phyloP scores from a whole-genome alignment of 2,888 invertebrate species.

The Tetranychus piercei region DNA sequence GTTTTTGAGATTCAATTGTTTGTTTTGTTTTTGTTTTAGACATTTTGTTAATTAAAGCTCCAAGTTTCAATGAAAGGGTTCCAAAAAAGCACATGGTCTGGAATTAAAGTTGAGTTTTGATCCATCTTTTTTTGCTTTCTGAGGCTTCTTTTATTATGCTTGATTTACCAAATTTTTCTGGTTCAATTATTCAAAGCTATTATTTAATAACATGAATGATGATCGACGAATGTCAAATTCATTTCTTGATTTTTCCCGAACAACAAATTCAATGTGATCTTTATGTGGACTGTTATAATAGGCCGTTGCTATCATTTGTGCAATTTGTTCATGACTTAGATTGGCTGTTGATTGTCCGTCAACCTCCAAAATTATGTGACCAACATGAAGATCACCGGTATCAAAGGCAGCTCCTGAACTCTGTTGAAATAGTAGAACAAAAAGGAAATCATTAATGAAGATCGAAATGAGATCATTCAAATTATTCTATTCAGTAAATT shows the following conservation, averaged over 20 bases:
- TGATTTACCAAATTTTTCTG: too few relatives aligned
- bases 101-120: too few relatives aligned
- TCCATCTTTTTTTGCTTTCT: too few relatives aligned
- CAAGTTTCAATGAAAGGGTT: too few relatives aligned
- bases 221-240: conserved; percentile 25
- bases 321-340: conserved; percentile 72
- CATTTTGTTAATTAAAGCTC: too few relatives aligned
- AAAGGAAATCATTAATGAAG: not conserved
- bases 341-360: conserved; percentile 53
- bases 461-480: not conserved
- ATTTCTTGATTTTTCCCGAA: conserved; percentile 33
- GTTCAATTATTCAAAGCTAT: conserved; percentile 20
- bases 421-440: conserved; percentile 16
- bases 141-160: too few relatives aligned
- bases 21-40: too few relatives aligned
- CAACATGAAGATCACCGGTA: conserved; percentile 78
- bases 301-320: conserved; percentile 74
- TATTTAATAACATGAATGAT: conserved; percentile 26
- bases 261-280: conserved; percentile 70
- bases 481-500: not conserved
- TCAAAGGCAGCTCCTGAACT: conserved; percentile 62
- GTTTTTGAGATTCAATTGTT: too few relatives aligned
- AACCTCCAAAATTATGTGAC: conserved; percentile 78
- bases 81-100: too few relatives aligned
- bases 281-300: conserved; percentile 70